Conservation (phyloP, 2,797 vertebrate species). For the Peromyscus attwateri region DNA sequence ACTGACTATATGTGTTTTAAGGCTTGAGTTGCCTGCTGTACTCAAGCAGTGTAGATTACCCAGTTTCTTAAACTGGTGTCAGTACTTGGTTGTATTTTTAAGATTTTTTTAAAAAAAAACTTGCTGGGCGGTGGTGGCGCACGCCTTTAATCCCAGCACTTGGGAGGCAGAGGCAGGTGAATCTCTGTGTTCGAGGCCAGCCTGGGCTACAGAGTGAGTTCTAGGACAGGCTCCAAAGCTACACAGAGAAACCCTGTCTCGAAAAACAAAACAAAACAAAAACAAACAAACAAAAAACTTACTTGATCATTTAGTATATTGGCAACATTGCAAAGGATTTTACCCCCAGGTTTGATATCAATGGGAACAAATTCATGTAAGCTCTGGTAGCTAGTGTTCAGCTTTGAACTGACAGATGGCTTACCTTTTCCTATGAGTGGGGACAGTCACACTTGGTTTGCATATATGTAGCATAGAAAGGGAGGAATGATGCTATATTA, state of each 20-base stretch:
- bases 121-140: too few species aligned
- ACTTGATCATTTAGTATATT: slow-evolving; percentile 53
- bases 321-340: slow-evolving; percentile 27
- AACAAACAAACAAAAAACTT: too few species aligned
- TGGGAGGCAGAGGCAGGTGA: too few species aligned
- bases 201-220: too few species aligned
- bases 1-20: slow-evolving; percentile 63
- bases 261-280: too few species aligned
- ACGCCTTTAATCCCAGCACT: too few species aligned
- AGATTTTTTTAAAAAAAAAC: not conserved
- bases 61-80: slow-evolving; percentile 28
- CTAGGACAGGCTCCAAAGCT: too few species aligned
- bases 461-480: slow-evolving; percentile 10
- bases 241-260: too few species aligned
- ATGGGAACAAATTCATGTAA: slow-evolving; percentile 19
- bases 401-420: slow-evolving; percentile 30
- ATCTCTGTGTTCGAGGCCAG: too few species aligned
- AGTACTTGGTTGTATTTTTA: slow-evolving; percentile 41
- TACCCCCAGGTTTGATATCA: not conserved
- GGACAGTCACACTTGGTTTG: slow-evolving; percentile 43
- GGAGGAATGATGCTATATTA: slow-evolving; percentile 2
- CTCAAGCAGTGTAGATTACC: not conserved
- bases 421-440: slow-evolving; percentile 29
- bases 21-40: slow-evolving; percentile 28
- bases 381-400: not conserved